Evolutionary conservation across 1,140 invertebrate species (phyloP), one percentile per base, ranked within the genome.

Genomic region (Harpegnathos saltator): DNA sequence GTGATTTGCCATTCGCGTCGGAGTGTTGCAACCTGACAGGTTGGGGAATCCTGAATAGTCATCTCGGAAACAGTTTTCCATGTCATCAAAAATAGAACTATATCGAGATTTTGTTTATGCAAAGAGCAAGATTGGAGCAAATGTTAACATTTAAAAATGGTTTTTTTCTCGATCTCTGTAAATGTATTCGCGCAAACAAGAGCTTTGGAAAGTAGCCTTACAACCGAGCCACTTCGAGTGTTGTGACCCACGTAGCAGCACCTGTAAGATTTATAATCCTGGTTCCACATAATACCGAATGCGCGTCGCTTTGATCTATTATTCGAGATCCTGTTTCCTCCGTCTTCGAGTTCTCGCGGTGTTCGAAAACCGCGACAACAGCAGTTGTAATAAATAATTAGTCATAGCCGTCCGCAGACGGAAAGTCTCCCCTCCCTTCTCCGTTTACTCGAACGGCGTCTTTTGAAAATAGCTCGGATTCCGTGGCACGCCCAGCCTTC

Each of bases 381-480:
- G 11, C 38, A 54, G 24, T 38, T 69, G 33, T 56, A 71, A 78
- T 24, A 59, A 80, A 71, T 80, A 65, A 80, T 71, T 44, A 80
- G 65, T 80, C 69, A 74, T 44, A 69, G 19, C 69, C 12, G 19
- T 62, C 15, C 69, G 63, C 83, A 56, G 72, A 38, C 69, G 56
- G 24, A 72, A 81, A 44, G 59, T 65, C 19, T 44, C 59, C 48
- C 50, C 48, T 29, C 14, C 33, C 17, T 69, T 48, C 44, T 63
- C 24, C 83, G 54, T 88, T 88, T 73, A 77, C 81, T 68, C 69
- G 68, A 56, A 63, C 63, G 71, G 62, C 66, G 26, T 48, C 81
- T 91, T 91, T 92, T 90, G 85, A 90, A 92, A 93, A 92, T 92
- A 91, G 87, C 91, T 92, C 85, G 81, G 88, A 92, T 93, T 91